Evolutionary conservation across 2,113 vertebrate species (phyloP).

Genomic region (Erythrocercus mccallii): DNA sequence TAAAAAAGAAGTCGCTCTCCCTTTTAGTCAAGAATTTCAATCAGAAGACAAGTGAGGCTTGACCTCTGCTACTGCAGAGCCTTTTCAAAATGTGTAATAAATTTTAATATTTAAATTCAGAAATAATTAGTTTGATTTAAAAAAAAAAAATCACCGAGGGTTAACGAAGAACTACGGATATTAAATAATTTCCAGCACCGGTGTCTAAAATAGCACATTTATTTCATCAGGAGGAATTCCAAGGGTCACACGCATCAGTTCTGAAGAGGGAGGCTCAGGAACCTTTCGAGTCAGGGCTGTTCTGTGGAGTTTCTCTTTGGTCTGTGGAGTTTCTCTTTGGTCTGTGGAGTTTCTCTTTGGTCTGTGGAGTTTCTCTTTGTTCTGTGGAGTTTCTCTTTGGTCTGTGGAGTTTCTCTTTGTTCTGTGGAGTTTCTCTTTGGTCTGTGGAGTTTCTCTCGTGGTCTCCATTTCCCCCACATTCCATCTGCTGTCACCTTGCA

Average conservation of each 20-base stretch:
- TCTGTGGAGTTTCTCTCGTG: background rate
- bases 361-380: background rate
- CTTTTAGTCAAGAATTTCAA: slow-evolving; percentile 11
- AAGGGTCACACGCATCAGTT: background rate
- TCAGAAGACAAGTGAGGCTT: slow-evolving; percentile 57
- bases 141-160: background rate
- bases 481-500: fast-evolving
- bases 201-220: background rate
- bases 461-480: background rate
- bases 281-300: background rate
- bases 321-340: background rate
- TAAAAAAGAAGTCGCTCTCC: background rate
- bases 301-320: no score
- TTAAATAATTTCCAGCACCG: background rate
- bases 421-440: background rate
- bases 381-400: background rate
- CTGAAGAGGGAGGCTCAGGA: background rate
- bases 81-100: slow-evolving; percentile 24
- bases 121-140: background rate
- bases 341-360: background rate
- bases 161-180: background rate
- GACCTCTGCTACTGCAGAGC: slow-evolving; percentile 43
- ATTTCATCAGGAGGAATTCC: background rate
- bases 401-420: background rate
- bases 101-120: slow-evolving; percentile 8